Base-by-base conservation (phyloP, 2,888 invertebrate species). In the Pinctada fucata region DNA sequence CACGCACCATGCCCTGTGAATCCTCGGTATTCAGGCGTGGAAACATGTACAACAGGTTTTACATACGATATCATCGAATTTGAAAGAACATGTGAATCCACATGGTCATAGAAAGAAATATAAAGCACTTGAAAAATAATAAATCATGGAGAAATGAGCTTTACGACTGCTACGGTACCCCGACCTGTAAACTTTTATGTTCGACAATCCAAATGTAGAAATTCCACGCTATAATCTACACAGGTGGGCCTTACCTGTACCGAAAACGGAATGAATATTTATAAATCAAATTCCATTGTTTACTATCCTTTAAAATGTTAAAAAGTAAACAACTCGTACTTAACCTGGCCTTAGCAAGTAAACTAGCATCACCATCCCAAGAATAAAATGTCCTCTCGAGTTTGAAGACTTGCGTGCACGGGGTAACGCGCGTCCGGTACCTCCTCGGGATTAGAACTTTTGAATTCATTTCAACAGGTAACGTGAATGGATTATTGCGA, bases 401-500 rank as follows among this genome's bases (percentile, higher is more conserved):
- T 31, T 31, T 31, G 31, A 31, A 58, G 58, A 13, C 13, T 6
- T 10, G 58, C 58, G 58, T 58, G 58, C 58, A 58, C 58, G 58
- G 58, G 31, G 31, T 31, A 58, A 58, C 0, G 58, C 58, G 58
- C 58, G 58, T 58, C 58, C 13, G 6, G 58, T 58, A 58, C 58
- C 58, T 58, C 76, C 66, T 66, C 50, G 67, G 78, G 68, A 75
- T 70, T 78, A 80, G 74, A 73, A 73, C 75, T 80, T 82, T 80
- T 78, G 78, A 82, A 82, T 80, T 82, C 78, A 80, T 80, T 71
- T 66, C 77, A 76, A 75, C 77, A 78, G 79, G 78, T 76, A 78
- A 72, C 71, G 76, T 79, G 80, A 80, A 83, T 83, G 83, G 81
- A 82, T 83, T 80, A 79, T 71, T 80, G 68, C 73, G 72, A 70